phyloP scores from a whole-genome alignment of 2,113 vertebrate genomes.

The Microtus pennsylvanicus region DNA sequence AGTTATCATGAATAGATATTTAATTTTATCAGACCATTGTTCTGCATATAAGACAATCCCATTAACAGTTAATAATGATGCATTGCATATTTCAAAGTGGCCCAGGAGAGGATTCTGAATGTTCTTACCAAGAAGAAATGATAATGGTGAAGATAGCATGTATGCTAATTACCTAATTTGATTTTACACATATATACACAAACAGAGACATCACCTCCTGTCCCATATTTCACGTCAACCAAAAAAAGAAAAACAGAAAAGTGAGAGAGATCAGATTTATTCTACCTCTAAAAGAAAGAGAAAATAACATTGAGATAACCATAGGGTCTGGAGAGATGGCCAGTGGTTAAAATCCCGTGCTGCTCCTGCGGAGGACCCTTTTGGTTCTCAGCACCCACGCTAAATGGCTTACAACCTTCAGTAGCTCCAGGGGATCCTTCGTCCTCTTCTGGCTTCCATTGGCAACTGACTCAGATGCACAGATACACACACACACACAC shows the following conservation, averaged over 20 bases:
- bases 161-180: neutral
- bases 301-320: conserved; percentile 36
- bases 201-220: neutral
- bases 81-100: too few relatives aligned
- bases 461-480: neutral
- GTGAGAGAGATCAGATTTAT: neutral
- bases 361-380: too few relatives aligned
- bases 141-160: too few relatives aligned
- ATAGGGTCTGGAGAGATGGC: neutral
- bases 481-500: neutral
- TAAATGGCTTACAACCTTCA: neutral
- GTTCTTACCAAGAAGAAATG: neutral
- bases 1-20: conserved; percentile 15
- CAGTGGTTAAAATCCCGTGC: neutral
- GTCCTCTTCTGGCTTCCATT: neutral
- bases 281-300: neutral
- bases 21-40: conserved; percentile 57
- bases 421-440: neutral
- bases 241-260: neutral
- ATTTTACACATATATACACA: neutral
- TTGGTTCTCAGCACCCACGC: neutral
- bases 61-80: neutral
- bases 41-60: neutral
- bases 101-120: neutral
- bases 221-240: neutral